Base-by-base conservation (phyloP, 1,140 invertebrate genomes). In the Drosophila cardini region DNA sequence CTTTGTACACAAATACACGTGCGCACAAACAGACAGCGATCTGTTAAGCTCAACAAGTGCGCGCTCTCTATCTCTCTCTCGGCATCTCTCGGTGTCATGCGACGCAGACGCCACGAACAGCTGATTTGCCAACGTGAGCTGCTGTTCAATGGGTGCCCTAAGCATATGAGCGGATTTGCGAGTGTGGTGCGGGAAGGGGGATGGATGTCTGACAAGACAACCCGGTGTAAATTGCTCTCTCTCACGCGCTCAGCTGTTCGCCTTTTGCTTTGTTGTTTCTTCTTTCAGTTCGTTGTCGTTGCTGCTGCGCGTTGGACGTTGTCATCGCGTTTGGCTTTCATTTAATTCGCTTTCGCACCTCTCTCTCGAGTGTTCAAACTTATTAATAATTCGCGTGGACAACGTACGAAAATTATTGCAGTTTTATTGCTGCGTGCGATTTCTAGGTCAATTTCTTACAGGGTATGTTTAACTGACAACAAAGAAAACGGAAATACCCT, bases 231-330 rank as follows among this genome's bases (percentile, higher is more conserved):
- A 34, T 15, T 60, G 36, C 32, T 50, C 52, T 46, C 36, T 46
- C 38, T 6, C 21, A 26, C 21, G 21, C 38, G 52, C 55, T 65
- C 60, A 64, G 55, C 60, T 75, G 76, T 65, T 69, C 18, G 38
- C 62, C 34, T 38, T 16, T 75, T 77, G 32, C 10, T 40, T 40
- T 40, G 21, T 42, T 58, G 21, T 46, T 48, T 65, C 45, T 72
- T 61, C 40, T 34, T 30, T 79, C 72, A 76, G 76, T 72, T 75
- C 68, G 67, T 80, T 83, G 79, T 72, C 68, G 50, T 43, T 53
- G 61, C 72, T 72, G 68, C 56, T 63, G 53, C 56, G 76, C 71
- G 64, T 50, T 69, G 57, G 71, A 58, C 53, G 50, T 36, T 43
- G 18, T 52, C 18, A 6, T 16, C 57, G 56, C 50, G 15, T 43